These are phyloP conservation scores for Anser cygnoides DNA, from an alignment of 2,113 vertebrate genomes.

Conservation along the genomic window DNA sequence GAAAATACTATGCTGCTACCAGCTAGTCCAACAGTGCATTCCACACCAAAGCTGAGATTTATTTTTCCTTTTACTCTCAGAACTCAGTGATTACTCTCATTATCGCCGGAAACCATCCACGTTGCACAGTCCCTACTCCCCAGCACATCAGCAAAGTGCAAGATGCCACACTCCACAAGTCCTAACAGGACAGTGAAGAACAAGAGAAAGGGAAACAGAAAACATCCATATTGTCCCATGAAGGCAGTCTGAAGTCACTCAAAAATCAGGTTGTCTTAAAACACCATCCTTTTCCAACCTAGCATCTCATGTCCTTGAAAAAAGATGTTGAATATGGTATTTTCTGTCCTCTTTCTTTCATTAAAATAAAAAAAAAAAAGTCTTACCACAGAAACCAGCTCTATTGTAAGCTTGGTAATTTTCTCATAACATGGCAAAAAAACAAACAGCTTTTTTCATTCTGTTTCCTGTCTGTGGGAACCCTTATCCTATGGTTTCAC, in stretches of 20 bases:
- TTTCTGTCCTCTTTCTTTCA: neutral
- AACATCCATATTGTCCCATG: neutral
- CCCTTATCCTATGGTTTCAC: neutral
- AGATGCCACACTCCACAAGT: neutral
- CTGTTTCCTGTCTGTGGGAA: neutral
- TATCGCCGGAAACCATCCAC: neutral
- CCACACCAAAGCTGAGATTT: neutral
- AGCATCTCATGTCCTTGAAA: neutral
- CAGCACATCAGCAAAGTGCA: neutral
- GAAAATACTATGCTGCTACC: neutral
- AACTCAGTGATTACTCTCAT: neutral
- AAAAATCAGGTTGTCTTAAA: neutral
- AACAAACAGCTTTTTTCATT: fast-evolving
- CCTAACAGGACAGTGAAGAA: neutral
- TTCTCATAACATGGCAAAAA: neutral
- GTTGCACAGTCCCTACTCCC: neutral
- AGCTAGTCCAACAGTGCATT: neutral
- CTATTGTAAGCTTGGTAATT: neutral
- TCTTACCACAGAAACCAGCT: neutral
- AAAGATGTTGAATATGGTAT: neutral
- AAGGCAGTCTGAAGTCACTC: neutral
- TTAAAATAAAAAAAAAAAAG: neutral
- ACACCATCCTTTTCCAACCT: neutral
- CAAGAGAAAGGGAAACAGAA: neutral
- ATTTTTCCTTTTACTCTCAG: neutral